Percentiles rank a stretch among this genome's conserved stretches.
Evolutionary conservation across 2,797 vertebrate genomes (phyloP).

Genomic region (Sebastes diploproa): DNA sequence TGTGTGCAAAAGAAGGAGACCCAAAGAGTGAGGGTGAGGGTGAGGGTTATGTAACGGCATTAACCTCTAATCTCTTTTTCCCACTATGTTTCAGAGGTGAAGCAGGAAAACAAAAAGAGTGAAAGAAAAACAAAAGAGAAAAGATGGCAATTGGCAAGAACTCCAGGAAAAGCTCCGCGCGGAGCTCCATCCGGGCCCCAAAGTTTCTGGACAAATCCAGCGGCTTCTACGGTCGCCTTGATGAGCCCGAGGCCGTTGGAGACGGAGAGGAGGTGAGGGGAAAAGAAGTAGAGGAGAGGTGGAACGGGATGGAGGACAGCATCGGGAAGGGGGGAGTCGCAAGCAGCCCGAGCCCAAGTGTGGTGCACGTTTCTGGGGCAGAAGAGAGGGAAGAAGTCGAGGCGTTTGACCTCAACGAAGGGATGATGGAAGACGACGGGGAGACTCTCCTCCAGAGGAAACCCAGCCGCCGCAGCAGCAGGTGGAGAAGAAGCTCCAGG

Average conservation of each 20-base stretch:
- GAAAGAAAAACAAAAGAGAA: slow-evolving; percentile 15
- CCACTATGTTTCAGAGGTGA: not conserved
- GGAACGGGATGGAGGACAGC: not conserved
- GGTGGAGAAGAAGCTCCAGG: slow-evolving; percentile 82
- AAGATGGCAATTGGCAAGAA: slow-evolving; percentile 82
- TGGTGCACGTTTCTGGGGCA: not conserved
- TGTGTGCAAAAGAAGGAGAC: not conserved
- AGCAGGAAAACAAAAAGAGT: not conserved
- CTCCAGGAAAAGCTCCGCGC: slow-evolving; percentile 67
- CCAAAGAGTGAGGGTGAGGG: not conserved
- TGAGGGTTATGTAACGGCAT: slow-evolving; percentile 35
- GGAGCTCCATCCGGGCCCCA: slow-evolving; percentile 73
- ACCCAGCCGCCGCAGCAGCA: slow-evolving; percentile 71
- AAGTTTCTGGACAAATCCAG: slow-evolving; percentile 80
- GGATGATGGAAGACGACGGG: slow-evolving; percentile 76
- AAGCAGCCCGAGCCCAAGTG: not conserved
- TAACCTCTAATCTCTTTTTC: slow-evolving; percentile 41
- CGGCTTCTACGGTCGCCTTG: slow-evolving; percentile 82
- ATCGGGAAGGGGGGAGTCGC: not conserved
- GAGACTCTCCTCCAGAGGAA: slow-evolving; percentile 76
- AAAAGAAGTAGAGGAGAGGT: not conserved
- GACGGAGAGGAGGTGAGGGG: slow-evolving; percentile 14
- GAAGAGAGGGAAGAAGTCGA: slow-evolving; percentile 50
- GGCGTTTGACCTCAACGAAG: slow-evolving; percentile 62
- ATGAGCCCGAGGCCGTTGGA: slow-evolving; percentile 59